These are phyloP conservation scores for Brachyrhaphis roseni DNA, from an alignment of 2,797 vertebrate genomes.

Conservation along the genomic window DNA sequence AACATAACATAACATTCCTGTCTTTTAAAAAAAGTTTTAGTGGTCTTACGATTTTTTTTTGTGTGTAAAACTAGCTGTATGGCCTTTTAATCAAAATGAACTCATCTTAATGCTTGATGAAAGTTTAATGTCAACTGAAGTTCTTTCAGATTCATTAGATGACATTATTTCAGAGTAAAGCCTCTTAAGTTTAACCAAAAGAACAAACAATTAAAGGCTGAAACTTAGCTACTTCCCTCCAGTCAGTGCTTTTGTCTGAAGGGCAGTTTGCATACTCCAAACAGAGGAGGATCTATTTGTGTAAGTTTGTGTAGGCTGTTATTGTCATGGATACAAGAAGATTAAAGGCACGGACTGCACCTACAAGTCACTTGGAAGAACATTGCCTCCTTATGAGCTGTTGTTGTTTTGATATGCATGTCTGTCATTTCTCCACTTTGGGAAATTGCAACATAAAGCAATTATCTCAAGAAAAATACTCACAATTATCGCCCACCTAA, in stretches of 20 bases:
- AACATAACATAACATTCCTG: not conserved
- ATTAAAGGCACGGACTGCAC: constrained; percentile 41
- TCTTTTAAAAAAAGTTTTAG: not conserved
- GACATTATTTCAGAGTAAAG: not conserved
- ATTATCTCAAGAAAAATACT: constrained; percentile 49
- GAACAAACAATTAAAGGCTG: constrained; percentile 77
- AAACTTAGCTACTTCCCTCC: constrained; percentile 74
- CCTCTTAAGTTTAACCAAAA: constrained; percentile 48
- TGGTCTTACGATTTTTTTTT: too few relatives aligned
- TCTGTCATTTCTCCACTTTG: constrained; percentile 55
- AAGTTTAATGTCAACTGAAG: not conserved
- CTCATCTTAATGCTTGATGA: not conserved
- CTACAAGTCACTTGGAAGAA: constrained; percentile 56
- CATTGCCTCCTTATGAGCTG: constrained; percentile 43
- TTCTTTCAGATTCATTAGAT: not conserved
- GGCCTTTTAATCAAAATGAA: not conserved
- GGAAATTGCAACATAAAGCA: constrained; percentile 58
- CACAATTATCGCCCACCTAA: constrained; percentile 37
- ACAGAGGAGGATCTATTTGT: constrained; percentile 67
- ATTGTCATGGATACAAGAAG: constrained; percentile 71
- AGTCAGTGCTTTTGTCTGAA: constrained; percentile 74
- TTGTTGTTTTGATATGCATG: constrained; percentile 45
- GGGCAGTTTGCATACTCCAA: constrained; percentile 43
- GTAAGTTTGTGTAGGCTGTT: constrained; percentile 61
- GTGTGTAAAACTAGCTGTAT: not conserved